Conservation (phyloP, 2,888 invertebrate species). For the Eilema depressum region DNA sequence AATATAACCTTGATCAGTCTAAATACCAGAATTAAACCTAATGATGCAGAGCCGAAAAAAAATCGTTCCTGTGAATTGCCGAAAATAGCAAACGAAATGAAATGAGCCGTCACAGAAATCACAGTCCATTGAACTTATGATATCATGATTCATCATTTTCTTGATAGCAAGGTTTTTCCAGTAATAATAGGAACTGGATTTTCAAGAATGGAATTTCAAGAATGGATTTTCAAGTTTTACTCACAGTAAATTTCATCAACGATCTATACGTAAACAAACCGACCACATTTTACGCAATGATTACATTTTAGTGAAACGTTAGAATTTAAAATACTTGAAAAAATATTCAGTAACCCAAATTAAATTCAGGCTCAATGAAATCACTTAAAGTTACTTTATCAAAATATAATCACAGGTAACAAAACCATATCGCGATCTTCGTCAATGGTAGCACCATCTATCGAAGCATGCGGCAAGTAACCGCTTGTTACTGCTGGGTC, state of each 20-base stretch:
- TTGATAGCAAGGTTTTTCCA: no score
- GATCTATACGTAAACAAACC: not conserved
- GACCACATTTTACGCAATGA: not conserved
- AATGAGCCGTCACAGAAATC: conserved; percentile 10
- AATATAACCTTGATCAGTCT: not conserved
- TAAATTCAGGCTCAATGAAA: not conserved
- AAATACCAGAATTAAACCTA: not conserved
- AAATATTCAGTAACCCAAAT: not conserved
- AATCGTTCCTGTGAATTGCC: not conserved
- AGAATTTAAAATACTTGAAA: not conserved
- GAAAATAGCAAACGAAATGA: conserved; percentile 6
- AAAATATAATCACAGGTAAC: not conserved
- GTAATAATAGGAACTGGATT: no score
- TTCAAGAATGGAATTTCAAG: no score
- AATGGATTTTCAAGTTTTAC: not conserved
- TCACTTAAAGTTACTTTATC: not conserved
- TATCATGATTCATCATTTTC: conserved; percentile 1
- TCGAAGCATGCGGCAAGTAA: not conserved
- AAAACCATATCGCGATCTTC: not conserved
- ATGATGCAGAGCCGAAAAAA: conserved; percentile 3
- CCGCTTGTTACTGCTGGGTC: not conserved
- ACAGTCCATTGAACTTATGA: conserved; percentile 1
- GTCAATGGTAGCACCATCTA: not conserved
- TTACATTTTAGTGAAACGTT: not conserved
- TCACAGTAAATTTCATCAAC: not conserved